Percentiles rank a stretch among this genome's conserved stretches.
Conservation (phyloP, 2,113 vertebrate species). For the Seriola aureovittata region DNA sequence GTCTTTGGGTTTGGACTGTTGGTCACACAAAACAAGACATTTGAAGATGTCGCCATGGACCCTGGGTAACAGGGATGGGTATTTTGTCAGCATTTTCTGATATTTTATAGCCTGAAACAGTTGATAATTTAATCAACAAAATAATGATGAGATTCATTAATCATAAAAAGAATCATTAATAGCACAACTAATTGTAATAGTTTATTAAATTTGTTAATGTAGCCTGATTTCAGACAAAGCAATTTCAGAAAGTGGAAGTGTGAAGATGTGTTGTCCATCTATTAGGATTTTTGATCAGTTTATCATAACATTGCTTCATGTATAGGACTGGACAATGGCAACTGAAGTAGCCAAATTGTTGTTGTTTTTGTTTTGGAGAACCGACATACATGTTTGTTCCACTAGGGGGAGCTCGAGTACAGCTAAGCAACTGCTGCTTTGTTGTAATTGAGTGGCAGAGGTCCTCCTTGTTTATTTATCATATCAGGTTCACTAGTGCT, state of each 20-base stretch:
- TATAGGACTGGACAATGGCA: not conserved
- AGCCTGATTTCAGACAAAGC: not conserved
- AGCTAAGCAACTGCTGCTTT: constrained; percentile 32
- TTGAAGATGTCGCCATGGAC: not conserved
- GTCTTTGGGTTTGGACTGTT: not conserved
- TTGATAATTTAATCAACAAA: not conserved
- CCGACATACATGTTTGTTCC: not conserved
- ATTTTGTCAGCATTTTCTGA: not conserved
- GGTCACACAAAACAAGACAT: not conserved
- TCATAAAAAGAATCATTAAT: not conserved
- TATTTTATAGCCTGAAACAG: not conserved
- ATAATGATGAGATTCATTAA: not conserved
- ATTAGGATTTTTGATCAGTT: not conserved
- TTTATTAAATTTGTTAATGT: not conserved
- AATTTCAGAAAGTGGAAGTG: not conserved
- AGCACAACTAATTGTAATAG: not conserved
- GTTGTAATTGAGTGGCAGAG: constrained; percentile 46
- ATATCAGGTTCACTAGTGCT: constrained; percentile 56
- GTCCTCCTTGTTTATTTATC: constrained; percentile 55
- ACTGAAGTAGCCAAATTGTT: not conserved
- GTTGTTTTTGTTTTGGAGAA: not conserved
- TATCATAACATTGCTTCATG: not conserved
- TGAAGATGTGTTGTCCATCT: not conserved
- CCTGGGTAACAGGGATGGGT: no score
- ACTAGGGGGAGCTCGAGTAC: constrained; percentile 44